Evolutionary conservation across 1,140 invertebrate species (phyloP), one percentile per base, ranked within the genome.

Genomic region (Pinna nobilis): DNA sequence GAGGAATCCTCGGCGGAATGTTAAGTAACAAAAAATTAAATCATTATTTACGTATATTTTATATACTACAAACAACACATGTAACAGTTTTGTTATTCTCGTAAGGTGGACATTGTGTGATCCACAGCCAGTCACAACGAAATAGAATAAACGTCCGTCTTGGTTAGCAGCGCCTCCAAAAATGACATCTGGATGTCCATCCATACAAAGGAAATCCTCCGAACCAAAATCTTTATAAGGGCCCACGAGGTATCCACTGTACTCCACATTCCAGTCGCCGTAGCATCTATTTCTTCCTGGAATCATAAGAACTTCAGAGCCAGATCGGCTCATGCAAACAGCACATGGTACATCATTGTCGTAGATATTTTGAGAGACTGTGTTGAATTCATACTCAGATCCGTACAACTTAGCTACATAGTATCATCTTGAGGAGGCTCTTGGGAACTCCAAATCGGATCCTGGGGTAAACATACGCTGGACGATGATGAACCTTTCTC

Each of bases 111-210:
- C 79, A 81, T 15, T 69, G 65, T 0, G 61, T 2, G 77, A 70
- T 13, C 78, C 80, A 66, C 78, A 80, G 15, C 41, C 15, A 5
- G 44, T 51, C 5, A 57, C n/a, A 3, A 79, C 77, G 18, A 55
- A 44, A 55, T 79, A 79, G 59, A 82, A 65, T 30, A 81, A 57
- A 25, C 41, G 65, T 2, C 82, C 82, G 32, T 80, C 57, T 20
- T 72, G 23, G 28, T 74, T 28, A 30, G 28, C 23, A n/a, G 37
- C 25, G 3, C 71, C 72, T 11, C 55, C 68, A 0, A 44, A 25
- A 9, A 68, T 25, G 20, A 30, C 51, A n/a, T 78, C 70, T 7
- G 76, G 69, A 44, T 61, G 18, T 13, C 53, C 47, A 55, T 79
- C 77, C 18, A 81, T 57, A 63, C 80, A 81, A 11, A 73, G 25